Evolutionary conservation across 2,113 vertebrate genomes (phyloP), one percentile per base, ranked within the genome.

Genomic region (Limanda limanda): DNA sequence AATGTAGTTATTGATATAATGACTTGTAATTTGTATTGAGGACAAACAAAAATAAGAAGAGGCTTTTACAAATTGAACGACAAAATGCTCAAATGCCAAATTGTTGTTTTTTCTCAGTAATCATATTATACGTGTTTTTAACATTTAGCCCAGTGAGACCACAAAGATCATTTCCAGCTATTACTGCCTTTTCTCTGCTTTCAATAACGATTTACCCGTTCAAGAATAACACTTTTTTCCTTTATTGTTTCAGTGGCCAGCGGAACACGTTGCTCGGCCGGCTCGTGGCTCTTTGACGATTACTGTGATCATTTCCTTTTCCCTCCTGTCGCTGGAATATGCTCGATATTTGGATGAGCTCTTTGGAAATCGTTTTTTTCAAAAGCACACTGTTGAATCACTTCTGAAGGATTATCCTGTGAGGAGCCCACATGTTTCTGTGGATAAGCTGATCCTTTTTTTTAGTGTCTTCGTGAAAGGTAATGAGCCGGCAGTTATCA

Each of bases 91-190:
- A 45, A 31, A 60, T 71, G 74, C 73, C 59, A 79, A 85, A 86
- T 79, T 27, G n/a, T n/a, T 56, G 48, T 82, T 75, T 90, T 72
- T 40, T 54, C 74, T 45, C 63, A 24, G 42, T 88, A 85, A 90
- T 89, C 17, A 37, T 58, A 74, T 91, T 82, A 82, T 20, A 6
- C 17, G 71, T 54, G 27, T 10, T 21, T 11, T 63, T 37, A 54
- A 21, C 61, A 52, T 84, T 55, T 31, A 3, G 63, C 45, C 79
- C 20, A 65, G 8, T n/a, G 7, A 54, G 51, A 14, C 8, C 6
- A 25, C 23, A 72, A 42, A 13, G 31, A 13, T 42, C 11, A 42
- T 42, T 13, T 5, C 45, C 17, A 17, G 45, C 45, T 48, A 17
- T 48, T 48, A 48, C 45, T 11, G 18, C 20, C 51, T 8, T 3